phyloP scores from a whole-genome alignment of 2,888 invertebrate species.

The Caenorhabditis imperialis region DNA sequence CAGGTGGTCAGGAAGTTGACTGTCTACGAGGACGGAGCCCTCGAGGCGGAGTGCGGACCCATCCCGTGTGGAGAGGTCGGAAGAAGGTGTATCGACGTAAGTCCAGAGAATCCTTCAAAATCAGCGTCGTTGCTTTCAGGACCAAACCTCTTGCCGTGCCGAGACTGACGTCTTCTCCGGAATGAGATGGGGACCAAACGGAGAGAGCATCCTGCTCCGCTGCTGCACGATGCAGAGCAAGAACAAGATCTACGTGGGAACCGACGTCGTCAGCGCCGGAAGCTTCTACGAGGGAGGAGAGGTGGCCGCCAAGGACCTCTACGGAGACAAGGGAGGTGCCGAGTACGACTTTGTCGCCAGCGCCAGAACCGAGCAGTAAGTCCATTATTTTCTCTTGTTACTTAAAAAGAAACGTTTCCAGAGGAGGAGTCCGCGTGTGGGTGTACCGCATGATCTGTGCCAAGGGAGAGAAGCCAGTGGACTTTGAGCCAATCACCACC shows the following conservation, averaged over 20 bases:
- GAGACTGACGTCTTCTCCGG: slow-evolving; percentile 73
- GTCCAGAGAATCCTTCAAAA: background rate
- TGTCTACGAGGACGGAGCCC: slow-evolving; percentile 76
- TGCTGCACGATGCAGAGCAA: slow-evolving; percentile 69
- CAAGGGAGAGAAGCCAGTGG: slow-evolving; percentile 56
- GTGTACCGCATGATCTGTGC: slow-evolving; percentile 70
- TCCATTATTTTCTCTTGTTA: background rate
- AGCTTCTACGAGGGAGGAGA: slow-evolving; percentile 75
- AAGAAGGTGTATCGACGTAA: slow-evolving; percentile 57
- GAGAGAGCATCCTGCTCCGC: slow-evolving; percentile 74
- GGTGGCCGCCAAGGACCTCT: slow-evolving; percentile 71
- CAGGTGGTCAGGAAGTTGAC: slow-evolving; percentile 77
- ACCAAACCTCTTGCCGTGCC: slow-evolving; percentile 64
- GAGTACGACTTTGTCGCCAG: slow-evolving; percentile 77
- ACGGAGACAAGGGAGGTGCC: slow-evolving; percentile 65
- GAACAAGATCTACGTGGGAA: slow-evolving; percentile 76
- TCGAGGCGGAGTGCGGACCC: slow-evolving; percentile 78
- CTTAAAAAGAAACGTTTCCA: slow-evolving; percentile 38
- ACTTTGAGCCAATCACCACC: slow-evolving; percentile 53
- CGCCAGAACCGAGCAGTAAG: slow-evolving; percentile 75
- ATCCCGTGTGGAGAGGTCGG: slow-evolving; percentile 75
- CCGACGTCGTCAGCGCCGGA: slow-evolving; percentile 73
- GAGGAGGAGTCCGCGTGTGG: slow-evolving; percentile 77
- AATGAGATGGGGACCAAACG: slow-evolving; percentile 76
- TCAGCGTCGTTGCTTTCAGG: slow-evolving; percentile 25